phyloP scores from a whole-genome alignment of 1,140 invertebrate genomes.

The Plectrocnemia conspersa region DNA sequence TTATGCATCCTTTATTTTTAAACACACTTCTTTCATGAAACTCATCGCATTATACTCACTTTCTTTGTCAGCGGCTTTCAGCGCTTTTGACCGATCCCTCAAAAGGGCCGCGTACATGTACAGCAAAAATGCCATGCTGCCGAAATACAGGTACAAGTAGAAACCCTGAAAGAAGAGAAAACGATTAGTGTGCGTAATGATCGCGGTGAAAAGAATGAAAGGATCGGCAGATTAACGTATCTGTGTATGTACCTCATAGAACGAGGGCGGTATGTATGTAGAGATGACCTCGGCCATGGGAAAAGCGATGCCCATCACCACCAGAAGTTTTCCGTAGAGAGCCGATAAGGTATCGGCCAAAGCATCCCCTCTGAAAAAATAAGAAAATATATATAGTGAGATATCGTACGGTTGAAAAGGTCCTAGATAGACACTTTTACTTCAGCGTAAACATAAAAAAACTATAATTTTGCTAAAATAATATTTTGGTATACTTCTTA shows the following conservation, averaged over 20 bases:
- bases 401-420: too few species aligned
- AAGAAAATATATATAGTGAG: slow-evolving; percentile 13
- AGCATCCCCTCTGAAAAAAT: slow-evolving; percentile 60
- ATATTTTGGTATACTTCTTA: too few species aligned
- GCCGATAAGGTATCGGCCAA: slow-evolving; percentile 84
- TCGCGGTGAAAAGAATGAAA: not conserved
- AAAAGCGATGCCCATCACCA: slow-evolving; percentile 90
- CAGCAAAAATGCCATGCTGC: slow-evolving; percentile 81
- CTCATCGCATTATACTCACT: slow-evolving; percentile 48
- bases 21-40: too few species aligned
- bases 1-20: too few species aligned
- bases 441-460: too few species aligned
- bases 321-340: slow-evolving; percentile 87
- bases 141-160: slow-evolving; percentile 85
- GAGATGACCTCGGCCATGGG: slow-evolving; percentile 90
- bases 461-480: too few species aligned
- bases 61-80: slow-evolving; percentile 41
- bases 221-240: not conserved
- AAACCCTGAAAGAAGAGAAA: slow-evolving; percentile 58
- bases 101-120: slow-evolving; percentile 79
- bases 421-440: too few species aligned
- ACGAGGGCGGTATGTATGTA: slow-evolving; percentile 84
- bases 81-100: slow-evolving; percentile 53
- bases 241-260: slow-evolving; percentile 67
- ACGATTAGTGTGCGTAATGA: not conserved